Conservation (phyloP, 2,888 invertebrate species). For the Pocota personata region DNA sequence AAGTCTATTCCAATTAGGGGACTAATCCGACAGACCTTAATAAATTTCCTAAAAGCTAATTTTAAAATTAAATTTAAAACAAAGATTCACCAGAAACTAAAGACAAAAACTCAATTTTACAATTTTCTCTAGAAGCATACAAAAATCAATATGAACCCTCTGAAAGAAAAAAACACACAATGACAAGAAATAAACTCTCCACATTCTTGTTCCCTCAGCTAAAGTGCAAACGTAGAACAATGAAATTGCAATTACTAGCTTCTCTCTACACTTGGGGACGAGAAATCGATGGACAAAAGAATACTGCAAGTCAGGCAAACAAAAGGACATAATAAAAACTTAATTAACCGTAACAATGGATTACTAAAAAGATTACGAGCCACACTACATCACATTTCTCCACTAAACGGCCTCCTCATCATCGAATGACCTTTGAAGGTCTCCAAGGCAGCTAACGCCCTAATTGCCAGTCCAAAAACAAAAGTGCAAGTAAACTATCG, state of each 20-base stretch:
- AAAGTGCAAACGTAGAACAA: conserved; percentile 22
- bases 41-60: not conserved
- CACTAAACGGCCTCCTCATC: not conserved
- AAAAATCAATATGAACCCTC: conserved; percentile 15
- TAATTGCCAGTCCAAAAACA: not conserved
- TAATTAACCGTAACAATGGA: conserved; percentile 68
- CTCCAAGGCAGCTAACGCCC: conserved; percentile 15
- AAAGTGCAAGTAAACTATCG: conserved; percentile 47
- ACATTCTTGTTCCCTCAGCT: not conserved
- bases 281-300: conserved; percentile 60
- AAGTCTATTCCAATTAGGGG: not conserved
- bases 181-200: conserved; percentile 9
- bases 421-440: conserved; percentile 51
- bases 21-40: not conserved
- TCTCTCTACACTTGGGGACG: not conserved
- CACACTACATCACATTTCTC: not conserved
- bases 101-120: not conserved
- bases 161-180: not conserved
- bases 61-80: not conserved
- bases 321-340: conserved; percentile 65
- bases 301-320: conserved; percentile 53
- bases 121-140: not conserved
- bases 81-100: too few species aligned
- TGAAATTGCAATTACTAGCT: conserved; percentile 25
- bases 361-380: conserved; percentile 30